Evolutionary conservation across 2,113 vertebrate species (phyloP).

Genomic region (Thinocorus orbignyianus): DNA sequence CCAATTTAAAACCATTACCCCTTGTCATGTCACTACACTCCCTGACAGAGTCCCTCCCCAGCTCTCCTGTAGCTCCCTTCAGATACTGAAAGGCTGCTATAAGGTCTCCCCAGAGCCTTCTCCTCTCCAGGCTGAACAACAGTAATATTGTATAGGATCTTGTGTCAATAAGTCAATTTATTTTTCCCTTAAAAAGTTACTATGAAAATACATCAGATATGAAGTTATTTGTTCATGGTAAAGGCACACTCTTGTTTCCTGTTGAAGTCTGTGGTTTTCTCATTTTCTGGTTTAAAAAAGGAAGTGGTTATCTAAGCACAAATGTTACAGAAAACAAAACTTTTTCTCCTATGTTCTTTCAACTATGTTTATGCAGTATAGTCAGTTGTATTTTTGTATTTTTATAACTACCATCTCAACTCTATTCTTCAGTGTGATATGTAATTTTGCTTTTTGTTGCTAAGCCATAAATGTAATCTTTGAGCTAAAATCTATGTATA

Average conservation of each 20-base stretch:
- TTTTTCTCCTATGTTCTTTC: background rate
- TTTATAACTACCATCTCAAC: background rate
- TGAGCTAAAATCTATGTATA: background rate
- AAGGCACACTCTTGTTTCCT: background rate
- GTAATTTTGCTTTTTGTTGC: background rate
- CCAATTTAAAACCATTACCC: too few species aligned
- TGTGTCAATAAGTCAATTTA: background rate
- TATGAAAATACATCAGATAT: background rate
- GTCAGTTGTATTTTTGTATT: background rate
- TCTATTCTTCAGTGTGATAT: background rate
- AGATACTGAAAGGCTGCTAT: too few species aligned
- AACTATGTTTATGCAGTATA: background rate
- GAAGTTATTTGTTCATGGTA: background rate
- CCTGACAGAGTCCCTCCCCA: too few species aligned
- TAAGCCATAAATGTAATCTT: background rate
- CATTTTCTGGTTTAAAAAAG: conserved; percentile 23
- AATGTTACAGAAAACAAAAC: background rate
- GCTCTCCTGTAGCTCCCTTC: too few species aligned
- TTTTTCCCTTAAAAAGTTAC: background rate
- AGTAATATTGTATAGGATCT: background rate
- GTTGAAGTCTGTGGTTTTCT: conserved; percentile 37
- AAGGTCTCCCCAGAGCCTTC: too few species aligned
- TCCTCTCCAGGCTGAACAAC: too few species aligned
- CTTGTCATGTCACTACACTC: too few species aligned
- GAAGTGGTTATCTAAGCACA: conserved; percentile 34